Percentiles rank a stretch among this genome's conserved stretches.
These are phyloP conservation scores for Anguilla obscura DNA, from an alignment of 2,797 vertebrate species.

Conservation along the genomic window DNA sequence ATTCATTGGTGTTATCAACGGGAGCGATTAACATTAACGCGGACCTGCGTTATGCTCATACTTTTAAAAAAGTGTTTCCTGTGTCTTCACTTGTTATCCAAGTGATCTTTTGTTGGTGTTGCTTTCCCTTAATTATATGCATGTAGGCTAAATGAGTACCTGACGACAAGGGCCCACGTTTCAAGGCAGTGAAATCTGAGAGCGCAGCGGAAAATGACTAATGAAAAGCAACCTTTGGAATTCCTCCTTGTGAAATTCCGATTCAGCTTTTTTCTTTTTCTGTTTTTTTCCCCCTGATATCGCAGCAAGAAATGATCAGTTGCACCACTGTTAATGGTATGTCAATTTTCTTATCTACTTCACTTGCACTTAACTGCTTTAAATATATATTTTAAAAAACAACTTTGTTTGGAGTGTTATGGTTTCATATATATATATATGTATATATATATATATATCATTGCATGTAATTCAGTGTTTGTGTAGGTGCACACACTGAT, in stretches of 20 bases:
- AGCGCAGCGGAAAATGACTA: slow-evolving; percentile 91
- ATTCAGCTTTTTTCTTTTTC: slow-evolving; percentile 87
- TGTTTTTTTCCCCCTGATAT: slow-evolving; percentile 60
- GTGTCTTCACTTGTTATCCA: slow-evolving; percentile 76
- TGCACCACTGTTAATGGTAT: slow-evolving; percentile 99
- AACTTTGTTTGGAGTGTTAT: slow-evolving; percentile 65
- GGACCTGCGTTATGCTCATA: slow-evolving; percentile 85
- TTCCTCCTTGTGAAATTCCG: slow-evolving; percentile 96
- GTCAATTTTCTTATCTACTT: slow-evolving; percentile 85
- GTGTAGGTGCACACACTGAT: neutral
- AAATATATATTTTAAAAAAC: slow-evolving; percentile 63
- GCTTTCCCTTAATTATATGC: slow-evolving; percentile 84
- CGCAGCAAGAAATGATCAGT: slow-evolving; percentile 97
- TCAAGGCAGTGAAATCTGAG: slow-evolving; percentile 95
- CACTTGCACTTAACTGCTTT: slow-evolving; percentile 55
- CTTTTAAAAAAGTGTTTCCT: slow-evolving; percentile 60
- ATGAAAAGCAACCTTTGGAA: slow-evolving; percentile 98
- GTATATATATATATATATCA: neutral
- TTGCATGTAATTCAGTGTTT: no score
- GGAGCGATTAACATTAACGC: slow-evolving; percentile 89
- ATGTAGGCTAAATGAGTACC: slow-evolving; percentile 91
- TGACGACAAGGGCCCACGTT: slow-evolving; percentile 86
- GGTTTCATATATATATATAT: slow-evolving; percentile 41
- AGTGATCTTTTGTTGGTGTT: slow-evolving; percentile 81
- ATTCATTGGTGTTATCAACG: slow-evolving; percentile 83